Evolutionary conservation across 2,113 vertebrate species (phyloP).

Genomic region (Oxyura jamaicensis): DNA sequence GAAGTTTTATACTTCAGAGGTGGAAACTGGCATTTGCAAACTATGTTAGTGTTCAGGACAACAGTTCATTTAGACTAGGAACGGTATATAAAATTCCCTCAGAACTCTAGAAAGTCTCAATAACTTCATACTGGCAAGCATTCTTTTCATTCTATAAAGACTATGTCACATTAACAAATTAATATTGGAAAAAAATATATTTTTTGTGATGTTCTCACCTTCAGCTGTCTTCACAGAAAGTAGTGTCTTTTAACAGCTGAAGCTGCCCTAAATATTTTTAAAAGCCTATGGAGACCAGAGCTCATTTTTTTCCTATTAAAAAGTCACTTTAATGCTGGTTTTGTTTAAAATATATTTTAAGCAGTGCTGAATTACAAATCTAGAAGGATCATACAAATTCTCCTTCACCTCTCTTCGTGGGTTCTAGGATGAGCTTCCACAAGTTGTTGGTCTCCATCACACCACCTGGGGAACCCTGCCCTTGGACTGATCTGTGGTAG

Average conservation of each 20-base stretch:
- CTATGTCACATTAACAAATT: background rate
- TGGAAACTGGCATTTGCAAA: background rate
- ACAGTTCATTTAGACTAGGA: background rate
- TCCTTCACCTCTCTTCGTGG: background rate
- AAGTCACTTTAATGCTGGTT: background rate
- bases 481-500: background rate
- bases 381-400: background rate
- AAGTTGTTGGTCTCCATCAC: background rate
- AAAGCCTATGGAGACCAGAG: background rate
- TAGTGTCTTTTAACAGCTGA: background rate
- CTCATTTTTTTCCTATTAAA: background rate
- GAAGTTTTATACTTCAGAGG: background rate
- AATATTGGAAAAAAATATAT: background rate
- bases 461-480: accelerated
- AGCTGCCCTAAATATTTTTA: background rate
- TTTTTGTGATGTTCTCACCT: background rate
- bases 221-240: background rate
- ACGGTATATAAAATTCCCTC: background rate
- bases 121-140: background rate
- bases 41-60: background rate
- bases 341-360: background rate
- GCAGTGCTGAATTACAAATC: background rate
- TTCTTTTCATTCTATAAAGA: background rate
- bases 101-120: background rate
- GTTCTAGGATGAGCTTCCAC: background rate